phyloP scores from a whole-genome alignment of 2,797 vertebrate genomes.

The Dromococcyx pavoninus region DNA sequence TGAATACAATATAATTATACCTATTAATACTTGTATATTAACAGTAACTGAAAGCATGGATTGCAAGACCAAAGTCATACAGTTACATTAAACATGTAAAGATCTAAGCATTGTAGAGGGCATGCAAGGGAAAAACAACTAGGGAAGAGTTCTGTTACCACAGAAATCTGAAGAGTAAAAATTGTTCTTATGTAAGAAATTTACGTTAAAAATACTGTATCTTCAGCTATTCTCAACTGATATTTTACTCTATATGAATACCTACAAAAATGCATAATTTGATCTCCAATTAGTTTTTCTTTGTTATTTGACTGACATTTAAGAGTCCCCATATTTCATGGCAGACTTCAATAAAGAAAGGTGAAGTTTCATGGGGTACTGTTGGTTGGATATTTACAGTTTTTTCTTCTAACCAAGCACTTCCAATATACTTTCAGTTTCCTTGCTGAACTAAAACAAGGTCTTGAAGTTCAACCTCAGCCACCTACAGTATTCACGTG shows the following conservation, averaged over 20 bases:
- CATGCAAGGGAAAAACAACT: neutral
- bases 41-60: neutral
- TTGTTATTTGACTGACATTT: neutral
- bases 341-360: neutral
- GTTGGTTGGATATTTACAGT: neutral
- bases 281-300: neutral
- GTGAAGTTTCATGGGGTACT: neutral
- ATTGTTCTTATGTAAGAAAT: neutral
- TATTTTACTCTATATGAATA: neutral
- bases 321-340: neutral
- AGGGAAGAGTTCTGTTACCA: neutral
- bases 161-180: neutral
- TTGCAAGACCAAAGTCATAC: neutral
- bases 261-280: neutral
- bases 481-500: neutral
- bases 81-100: neutral
- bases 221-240: neutral
- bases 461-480: neutral
- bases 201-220: neutral
- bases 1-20: accelerated
- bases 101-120: neutral
- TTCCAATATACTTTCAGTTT: neutral
- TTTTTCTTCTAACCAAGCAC: neutral
- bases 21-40: neutral
- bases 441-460: neutral